Percentiles rank a stretch among this genome's conserved stretches.
These are phyloP conservation scores for Bursaphelenchus mucronatus DNA, from an alignment of 1,140 invertebrate genomes.

Conservation along the genomic window DNA sequence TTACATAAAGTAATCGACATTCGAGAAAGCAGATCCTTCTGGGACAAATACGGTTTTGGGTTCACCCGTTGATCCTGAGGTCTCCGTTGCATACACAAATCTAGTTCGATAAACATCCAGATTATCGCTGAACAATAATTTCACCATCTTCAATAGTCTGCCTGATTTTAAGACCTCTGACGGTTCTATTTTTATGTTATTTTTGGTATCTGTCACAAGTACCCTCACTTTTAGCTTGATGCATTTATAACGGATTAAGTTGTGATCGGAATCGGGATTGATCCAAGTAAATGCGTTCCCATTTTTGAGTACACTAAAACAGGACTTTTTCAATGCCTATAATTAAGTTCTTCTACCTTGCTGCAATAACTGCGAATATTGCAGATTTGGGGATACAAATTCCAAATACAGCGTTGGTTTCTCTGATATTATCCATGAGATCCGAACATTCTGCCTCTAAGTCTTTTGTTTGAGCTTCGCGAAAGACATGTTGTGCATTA, in stretches of 20 bases:
- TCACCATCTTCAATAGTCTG: neutral
- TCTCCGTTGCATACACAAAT: constrained; percentile 11
- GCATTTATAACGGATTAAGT: neutral
- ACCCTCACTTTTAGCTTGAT: neutral
- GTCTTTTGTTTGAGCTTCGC: neutral
- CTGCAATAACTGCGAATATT: constrained; percentile 3
- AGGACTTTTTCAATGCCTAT: neutral
- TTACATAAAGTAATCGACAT: constrained; percentile 12
- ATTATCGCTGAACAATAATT: constrained; percentile 7
- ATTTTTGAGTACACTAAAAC: constrained; percentile 6
- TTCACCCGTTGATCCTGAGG: constrained; percentile 11
- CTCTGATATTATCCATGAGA: neutral
- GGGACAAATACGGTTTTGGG: constrained; percentile 15
- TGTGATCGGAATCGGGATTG: neutral
- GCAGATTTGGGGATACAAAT: constrained; percentile 16
- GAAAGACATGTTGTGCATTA: neutral
- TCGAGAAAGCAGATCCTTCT: neutral
- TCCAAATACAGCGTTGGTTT: constrained; percentile 1
- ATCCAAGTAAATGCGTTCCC: constrained; percentile 19
- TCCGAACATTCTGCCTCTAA: neutral
- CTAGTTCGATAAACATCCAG: constrained; percentile 9
- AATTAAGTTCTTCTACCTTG: no score
- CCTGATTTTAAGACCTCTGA: neutral
- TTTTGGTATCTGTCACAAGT: neutral
- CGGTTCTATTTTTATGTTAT: no score